These are phyloP conservation scores for Oreortyx pictus DNA, from an alignment of 2,797 vertebrate genomes.

Conservation along the genomic window DNA sequence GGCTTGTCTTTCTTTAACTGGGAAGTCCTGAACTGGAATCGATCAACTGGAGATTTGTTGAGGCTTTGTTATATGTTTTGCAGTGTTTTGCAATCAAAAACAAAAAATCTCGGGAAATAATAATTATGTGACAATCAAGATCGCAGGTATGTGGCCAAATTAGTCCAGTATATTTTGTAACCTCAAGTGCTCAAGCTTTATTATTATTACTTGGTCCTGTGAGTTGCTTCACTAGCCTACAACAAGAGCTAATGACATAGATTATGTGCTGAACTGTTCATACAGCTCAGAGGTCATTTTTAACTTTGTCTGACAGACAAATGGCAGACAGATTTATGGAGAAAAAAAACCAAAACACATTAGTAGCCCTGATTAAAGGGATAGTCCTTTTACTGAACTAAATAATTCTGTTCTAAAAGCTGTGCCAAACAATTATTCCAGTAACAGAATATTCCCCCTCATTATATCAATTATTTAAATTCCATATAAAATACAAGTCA, in stretches of 20 bases:
- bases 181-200: slow-evolving; percentile 12
- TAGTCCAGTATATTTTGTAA: slow-evolving; percentile 11
- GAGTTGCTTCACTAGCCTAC: slow-evolving; percentile 41
- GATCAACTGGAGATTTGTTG: not conserved
- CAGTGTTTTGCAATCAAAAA: not conserved
- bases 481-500: slow-evolving; percentile 78
- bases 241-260: slow-evolving; percentile 54
- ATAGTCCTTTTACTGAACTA: slow-evolving; percentile 75
- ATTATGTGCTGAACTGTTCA: slow-evolving; percentile 70
- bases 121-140: not conserved
- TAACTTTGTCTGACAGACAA: slow-evolving; percentile 75
- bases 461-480: slow-evolving; percentile 83
- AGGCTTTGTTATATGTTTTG: not conserved
- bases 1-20: no score
- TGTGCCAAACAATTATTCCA: slow-evolving; percentile 80
- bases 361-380: slow-evolving; percentile 79
- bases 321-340: slow-evolving; percentile 66
- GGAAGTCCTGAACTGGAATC: no score
- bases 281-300: slow-evolving; percentile 70
- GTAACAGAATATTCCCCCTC: slow-evolving; percentile 80
- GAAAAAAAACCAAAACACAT: slow-evolving; percentile 82
- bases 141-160: not conserved
- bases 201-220: not conserved
- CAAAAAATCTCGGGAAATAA: slow-evolving; percentile 2
- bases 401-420: slow-evolving; percentile 78